phyloP scores from a whole-genome alignment of 2,888 invertebrate genomes.

The Cepaea hortensis region DNA sequence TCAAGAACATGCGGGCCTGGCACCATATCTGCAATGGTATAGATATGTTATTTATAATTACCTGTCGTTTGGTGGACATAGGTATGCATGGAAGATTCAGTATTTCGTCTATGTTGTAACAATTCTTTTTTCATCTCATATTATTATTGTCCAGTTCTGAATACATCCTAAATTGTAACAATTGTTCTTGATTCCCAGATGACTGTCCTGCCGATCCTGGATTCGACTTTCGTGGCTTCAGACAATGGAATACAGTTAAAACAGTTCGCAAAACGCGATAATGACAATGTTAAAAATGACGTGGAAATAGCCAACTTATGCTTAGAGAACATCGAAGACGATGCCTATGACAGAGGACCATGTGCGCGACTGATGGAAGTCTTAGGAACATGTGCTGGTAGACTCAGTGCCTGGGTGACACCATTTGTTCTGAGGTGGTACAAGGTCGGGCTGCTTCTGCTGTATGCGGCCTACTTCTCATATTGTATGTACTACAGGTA shows the following conservation, averaged over 20 bases:
- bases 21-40: too few relatives aligned
- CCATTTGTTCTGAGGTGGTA: not conserved
- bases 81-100: too few relatives aligned
- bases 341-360: slow-evolving; percentile 14
- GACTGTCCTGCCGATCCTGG: not conserved
- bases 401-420: not conserved
- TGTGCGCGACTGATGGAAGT: slow-evolving; percentile 12
- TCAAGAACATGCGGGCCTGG: too few relatives aligned
- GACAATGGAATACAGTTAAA: not conserved
- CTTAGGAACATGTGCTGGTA: not conserved
- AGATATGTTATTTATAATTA: too few relatives aligned
- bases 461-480: slow-evolving; percentile 20
- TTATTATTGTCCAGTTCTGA: too few relatives aligned
- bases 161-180: too few relatives aligned
- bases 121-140: too few relatives aligned
- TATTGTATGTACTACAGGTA: slow-evolving; percentile 41
- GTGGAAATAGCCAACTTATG: not conserved
- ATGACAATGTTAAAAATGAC: not conserved
- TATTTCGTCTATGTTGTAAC: too few relatives aligned
- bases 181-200: not conserved
- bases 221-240: not conserved
- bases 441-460: not conserved
- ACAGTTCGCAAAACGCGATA: not conserved
- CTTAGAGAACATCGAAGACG: not conserved
- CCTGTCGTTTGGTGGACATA: too few relatives aligned